Conservation (phyloP, 37 sponge, comb jelly and placozoan genomes). For the Aplysina aerophoba region DNA sequence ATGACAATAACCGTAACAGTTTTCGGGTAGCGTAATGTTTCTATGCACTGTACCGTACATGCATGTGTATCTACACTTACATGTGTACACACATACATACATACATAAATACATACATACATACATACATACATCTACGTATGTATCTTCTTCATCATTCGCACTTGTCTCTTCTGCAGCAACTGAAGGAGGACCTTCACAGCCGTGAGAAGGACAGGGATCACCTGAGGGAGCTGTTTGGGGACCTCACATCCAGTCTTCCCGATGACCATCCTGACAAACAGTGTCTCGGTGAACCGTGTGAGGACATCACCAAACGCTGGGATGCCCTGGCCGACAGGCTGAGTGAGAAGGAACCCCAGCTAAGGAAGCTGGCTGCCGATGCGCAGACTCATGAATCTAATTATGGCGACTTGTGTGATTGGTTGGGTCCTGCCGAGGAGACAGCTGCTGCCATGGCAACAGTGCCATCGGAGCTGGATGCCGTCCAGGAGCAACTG, state of each 20-base stretch:
- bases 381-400: conserved; percentile 56
- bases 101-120: too few relatives aligned
- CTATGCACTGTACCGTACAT: too few relatives aligned
- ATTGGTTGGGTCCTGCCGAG: conserved; percentile 51
- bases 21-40: too few relatives aligned
- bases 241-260: conserved; percentile 29
- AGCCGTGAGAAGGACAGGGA: conserved; percentile 28
- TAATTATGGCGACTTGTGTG: conserved; percentile 26
- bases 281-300: conserved; percentile 28
- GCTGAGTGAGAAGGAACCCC: conserved; percentile 21
- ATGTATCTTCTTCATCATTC: too few relatives aligned
- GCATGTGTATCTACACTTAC: too few relatives aligned
- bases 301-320: conserved; percentile 27
- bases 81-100: neutral
- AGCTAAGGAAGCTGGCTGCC: conserved; percentile 30
- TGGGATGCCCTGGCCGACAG: conserved; percentile 46
- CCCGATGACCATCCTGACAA: conserved; percentile 36
- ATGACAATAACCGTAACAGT: too few relatives aligned
- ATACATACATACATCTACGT: too few relatives aligned
- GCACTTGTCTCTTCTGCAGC: conserved; percentile 39
- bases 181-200: conserved; percentile 32
- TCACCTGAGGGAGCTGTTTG: conserved; percentile 23
- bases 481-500: conserved; percentile 53
- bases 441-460: conserved; percentile 31
- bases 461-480: conserved; percentile 54